Evolutionary conservation across 2,797 vertebrate genomes (phyloP).

Genomic region (Synanceia verrucosa): DNA sequence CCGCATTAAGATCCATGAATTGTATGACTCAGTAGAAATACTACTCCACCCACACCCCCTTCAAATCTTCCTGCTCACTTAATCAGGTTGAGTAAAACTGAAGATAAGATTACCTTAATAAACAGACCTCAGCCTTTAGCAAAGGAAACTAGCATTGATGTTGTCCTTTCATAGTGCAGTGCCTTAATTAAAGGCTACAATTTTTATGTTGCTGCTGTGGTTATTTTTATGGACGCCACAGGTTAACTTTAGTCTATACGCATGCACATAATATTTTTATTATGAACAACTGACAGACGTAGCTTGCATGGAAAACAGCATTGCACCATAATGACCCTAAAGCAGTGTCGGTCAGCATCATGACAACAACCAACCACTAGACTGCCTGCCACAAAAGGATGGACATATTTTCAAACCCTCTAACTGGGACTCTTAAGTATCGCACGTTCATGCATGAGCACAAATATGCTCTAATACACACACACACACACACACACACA

Average conservation of each 20-base stretch:
- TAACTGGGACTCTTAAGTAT: too few species aligned
- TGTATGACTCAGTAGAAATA: conserved; percentile 60
- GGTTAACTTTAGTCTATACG: too few species aligned
- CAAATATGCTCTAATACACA: too few species aligned
- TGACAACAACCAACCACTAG: not conserved
- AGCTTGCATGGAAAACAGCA: not conserved
- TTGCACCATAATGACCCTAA: not conserved
- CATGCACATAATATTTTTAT: not conserved
- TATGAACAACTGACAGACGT: not conserved
- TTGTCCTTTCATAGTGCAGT: not conserved
- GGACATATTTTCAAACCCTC: too few species aligned
- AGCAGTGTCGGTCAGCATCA: not conserved
- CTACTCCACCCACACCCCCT: conserved; percentile 29
- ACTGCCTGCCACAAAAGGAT: not conserved
- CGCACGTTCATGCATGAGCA: too few species aligned
- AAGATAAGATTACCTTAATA: conserved; percentile 20
- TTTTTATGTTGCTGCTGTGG: too few species aligned
- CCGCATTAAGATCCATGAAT: conserved; percentile 8
- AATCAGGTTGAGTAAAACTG: not conserved
- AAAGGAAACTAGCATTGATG: not conserved
- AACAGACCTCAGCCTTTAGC: not conserved
- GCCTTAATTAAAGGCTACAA: too few species aligned
- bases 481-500: too few species aligned
- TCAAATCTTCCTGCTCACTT: not conserved
- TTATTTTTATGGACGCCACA: not conserved